A percentile compares a stretch with the other conserved stretches of the same genome.
Evolutionary conservation across 2,888 invertebrate genomes (phyloP).

Genomic region (Mystacides longicornis): DNA sequence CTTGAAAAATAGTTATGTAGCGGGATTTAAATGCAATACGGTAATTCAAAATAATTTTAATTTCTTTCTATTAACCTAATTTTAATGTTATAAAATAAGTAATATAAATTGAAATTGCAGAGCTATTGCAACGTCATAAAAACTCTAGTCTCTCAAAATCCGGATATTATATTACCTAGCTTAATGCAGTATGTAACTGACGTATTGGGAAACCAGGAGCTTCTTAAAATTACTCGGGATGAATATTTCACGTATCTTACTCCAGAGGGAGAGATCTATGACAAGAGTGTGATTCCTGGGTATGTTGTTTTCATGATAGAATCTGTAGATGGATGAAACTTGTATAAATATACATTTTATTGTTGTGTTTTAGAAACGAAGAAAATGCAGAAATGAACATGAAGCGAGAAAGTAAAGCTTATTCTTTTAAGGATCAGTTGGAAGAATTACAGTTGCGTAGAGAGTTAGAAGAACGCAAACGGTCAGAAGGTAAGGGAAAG

Average conservation of each 20-base stretch:
- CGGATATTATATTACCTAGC: constrained; percentile 56
- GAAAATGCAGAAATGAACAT: constrained; percentile 62
- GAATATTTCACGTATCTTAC: constrained; percentile 76
- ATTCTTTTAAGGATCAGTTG: constrained; percentile 93
- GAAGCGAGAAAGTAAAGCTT: constrained; percentile 92
- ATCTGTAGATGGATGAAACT: not conserved
- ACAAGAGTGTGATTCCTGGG: constrained; percentile 72
- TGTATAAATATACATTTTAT: not conserved
- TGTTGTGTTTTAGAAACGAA: constrained; percentile 36
- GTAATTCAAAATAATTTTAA: constrained; percentile 30
- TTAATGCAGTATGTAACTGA: constrained; percentile 55
- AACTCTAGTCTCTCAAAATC: constrained; percentile 57
- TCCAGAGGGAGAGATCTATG: constrained; percentile 85
- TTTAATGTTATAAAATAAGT: not conserved
- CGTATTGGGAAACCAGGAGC: constrained; percentile 56
- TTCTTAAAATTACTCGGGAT: constrained; percentile 66
- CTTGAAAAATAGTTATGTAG: constrained; percentile 55
- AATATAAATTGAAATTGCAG: constrained; percentile 30
- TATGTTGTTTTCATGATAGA: constrained; percentile 27
- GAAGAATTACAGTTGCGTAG: constrained; percentile 89
- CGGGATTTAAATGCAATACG: constrained; percentile 41
- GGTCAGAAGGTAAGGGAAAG: constrained; percentile 69
- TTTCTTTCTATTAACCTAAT: not conserved
- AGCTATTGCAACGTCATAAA: constrained; percentile 66
- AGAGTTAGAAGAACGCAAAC: constrained; percentile 84